Evolutionary conservation across 2,888 invertebrate species (phyloP).

Genomic region (Eristalinus sepulchralis): DNA sequence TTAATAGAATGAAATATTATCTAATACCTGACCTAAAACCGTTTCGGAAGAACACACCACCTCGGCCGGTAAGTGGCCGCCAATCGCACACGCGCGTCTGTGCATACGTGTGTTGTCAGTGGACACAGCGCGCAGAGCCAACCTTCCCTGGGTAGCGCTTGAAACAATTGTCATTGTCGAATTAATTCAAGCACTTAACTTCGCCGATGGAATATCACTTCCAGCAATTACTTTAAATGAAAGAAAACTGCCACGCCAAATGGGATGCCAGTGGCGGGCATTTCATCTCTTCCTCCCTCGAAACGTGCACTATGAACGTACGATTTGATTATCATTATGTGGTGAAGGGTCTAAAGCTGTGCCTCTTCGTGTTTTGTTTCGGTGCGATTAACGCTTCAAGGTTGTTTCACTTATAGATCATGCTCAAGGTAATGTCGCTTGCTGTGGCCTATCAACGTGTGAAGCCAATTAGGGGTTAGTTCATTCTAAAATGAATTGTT

Average conservation of each 20-base stretch:
- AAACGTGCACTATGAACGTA: neutral
- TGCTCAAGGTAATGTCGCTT: neutral
- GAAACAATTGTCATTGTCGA: neutral
- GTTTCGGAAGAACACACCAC: neutral
- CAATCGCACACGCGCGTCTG: neutral
- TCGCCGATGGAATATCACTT: neutral
- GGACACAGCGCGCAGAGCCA: neutral
- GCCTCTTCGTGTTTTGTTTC: neutral
- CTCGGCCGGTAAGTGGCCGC: neutral
- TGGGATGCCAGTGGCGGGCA: neutral
- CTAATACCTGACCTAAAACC: neutral
- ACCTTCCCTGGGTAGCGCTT: neutral
- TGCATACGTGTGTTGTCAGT: neutral
- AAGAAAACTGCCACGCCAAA: neutral
- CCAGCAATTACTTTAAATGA: neutral
- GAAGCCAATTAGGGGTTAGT: neutral
- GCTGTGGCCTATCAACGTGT: neutral
- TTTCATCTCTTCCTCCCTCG: neutral
- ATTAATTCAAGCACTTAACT: neutral
- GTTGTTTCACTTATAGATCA: neutral
- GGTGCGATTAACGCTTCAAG: neutral
- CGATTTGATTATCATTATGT: neutral
- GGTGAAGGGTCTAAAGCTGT: neutral
- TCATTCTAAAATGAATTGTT: neutral
- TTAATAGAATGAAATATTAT: neutral